Evolutionary conservation across 2,888 invertebrate genomes (phyloP).

Genomic region (Rhimphoctona megacephalus): DNA sequence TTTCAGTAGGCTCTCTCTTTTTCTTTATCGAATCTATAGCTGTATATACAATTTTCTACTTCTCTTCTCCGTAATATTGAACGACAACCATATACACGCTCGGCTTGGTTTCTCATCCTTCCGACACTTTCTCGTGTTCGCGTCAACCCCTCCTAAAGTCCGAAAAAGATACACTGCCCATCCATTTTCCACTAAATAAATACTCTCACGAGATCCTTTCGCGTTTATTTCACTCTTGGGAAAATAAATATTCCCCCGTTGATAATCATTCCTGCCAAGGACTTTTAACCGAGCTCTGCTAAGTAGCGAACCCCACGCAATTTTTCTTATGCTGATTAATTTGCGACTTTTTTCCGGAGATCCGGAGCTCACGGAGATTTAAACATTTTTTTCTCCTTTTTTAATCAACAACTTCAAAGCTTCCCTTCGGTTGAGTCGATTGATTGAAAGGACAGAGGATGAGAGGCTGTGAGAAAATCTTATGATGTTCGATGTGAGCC

Average conservation of each 20-base stretch:
- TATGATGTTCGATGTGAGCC: conserved; percentile 34
- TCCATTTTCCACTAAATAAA: conserved; percentile 70
- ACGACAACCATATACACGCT: conserved; percentile 8
- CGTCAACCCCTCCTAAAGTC: conserved; percentile 17
- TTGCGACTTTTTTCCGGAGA: conserved; percentile 50
- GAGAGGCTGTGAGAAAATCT: conserved; percentile 69
- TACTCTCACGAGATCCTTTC: conserved; percentile 46
- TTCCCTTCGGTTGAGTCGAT: conserved; percentile 72
- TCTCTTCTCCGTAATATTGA: conserved; percentile 42
- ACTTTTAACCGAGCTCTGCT: conserved; percentile 1
- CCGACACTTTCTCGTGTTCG: conserved; percentile 23
- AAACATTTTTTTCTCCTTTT: conserved; percentile 73
- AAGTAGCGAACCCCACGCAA: conserved; percentile 48
- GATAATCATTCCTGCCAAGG: conserved; percentile 40
- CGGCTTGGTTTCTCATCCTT: conserved; percentile 44
- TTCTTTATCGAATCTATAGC: conserved; percentile 31
- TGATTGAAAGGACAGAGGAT: conserved; percentile 78
- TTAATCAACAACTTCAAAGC: conserved; percentile 84
- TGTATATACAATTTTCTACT: conserved; percentile 9
- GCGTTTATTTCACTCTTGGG: conserved; percentile 27
- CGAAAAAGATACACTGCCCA: conserved; percentile 47
- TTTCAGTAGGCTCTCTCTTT: conserved; percentile 21
- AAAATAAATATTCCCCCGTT: conserved; percentile 41
- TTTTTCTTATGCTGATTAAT: conserved; percentile 59
- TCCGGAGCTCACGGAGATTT: neutral